Conservation (phyloP, 2,797 vertebrate genomes). For the Sebastes diploproa region DNA sequence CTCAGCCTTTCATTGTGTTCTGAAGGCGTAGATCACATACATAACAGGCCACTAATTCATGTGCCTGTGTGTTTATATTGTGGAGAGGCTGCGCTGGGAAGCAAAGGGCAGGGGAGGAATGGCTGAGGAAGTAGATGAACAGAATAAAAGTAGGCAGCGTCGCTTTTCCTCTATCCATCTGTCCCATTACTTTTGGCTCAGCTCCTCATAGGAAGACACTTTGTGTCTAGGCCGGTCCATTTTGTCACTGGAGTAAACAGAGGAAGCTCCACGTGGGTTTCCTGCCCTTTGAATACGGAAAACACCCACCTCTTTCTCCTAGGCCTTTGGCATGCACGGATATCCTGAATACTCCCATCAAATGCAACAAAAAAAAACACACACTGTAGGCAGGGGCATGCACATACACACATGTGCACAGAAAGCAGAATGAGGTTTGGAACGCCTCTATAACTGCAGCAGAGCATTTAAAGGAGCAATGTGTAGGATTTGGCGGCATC, state of each 20-base stretch:
- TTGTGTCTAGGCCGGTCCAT: conserved; percentile 62
- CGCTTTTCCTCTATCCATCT: conserved; percentile 55
- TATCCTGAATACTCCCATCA: conserved; percentile 68
- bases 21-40: conserved; percentile 57
- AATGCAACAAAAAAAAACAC: conserved; percentile 12
- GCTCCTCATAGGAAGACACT: conserved; percentile 61
- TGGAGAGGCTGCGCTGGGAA: conserved; percentile 38
- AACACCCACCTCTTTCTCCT: conserved; percentile 50
- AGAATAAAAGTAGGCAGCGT: conserved; percentile 56
- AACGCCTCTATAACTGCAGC: not conserved
- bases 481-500: not conserved
- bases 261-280: conserved; percentile 76
- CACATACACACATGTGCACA: not conserved
- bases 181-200: conserved; percentile 52
- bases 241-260: conserved; percentile 80
- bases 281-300: conserved; percentile 74
- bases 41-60: conserved; percentile 54
- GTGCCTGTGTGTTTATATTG: conserved; percentile 55
- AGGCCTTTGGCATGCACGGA: conserved; percentile 50
- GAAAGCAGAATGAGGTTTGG: conserved; percentile 2
- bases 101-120: conserved; percentile 47
- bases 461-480: not conserved
- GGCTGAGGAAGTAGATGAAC: conserved; percentile 62
- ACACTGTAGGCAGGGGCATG: conserved; percentile 24
- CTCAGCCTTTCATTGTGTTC: conserved; percentile 66